Percentiles rank a stretch among this genome's conserved stretches.
phyloP scores from a whole-genome alignment of 2,113 vertebrate genomes.

The Saguinus midas region DNA sequence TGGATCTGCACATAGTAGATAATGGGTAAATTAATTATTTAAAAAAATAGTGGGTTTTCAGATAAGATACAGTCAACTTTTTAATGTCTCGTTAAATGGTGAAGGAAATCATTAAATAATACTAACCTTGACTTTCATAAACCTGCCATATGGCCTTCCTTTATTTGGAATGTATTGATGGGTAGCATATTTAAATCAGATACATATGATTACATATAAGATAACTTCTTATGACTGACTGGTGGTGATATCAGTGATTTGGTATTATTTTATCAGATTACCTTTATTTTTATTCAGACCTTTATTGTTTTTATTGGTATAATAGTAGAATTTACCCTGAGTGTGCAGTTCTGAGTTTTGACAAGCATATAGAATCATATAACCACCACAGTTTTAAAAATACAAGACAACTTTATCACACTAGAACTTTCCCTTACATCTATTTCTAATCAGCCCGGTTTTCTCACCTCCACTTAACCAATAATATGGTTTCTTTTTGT shows the following conservation, averaged over 20 bases:
- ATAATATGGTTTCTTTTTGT: background rate
- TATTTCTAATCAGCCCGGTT: background rate
- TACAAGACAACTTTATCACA: background rate
- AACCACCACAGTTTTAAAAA: background rate
- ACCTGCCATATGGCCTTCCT: background rate
- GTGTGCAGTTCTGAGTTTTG: background rate
- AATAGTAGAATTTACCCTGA: background rate
- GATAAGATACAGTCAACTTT: background rate
- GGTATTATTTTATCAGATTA: background rate
- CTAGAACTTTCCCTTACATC: background rate
- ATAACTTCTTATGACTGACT: background rate
- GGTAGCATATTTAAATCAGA: background rate
- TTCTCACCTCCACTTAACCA: background rate
- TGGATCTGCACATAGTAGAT: background rate
- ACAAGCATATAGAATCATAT: background rate
- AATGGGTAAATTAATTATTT: background rate
- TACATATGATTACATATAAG: background rate
- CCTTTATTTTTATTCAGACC: conserved; percentile 27
- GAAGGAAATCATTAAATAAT: background rate
- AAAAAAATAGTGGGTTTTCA: background rate
- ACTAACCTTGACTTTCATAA: background rate
- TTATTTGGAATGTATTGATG: background rate
- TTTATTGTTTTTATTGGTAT: background rate
- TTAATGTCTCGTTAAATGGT: conserved; percentile 1
- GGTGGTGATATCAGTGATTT: background rate